Evolutionary conservation across 2,797 vertebrate species (phyloP).

Genomic region (Oreonectes daqikongensis): DNA sequence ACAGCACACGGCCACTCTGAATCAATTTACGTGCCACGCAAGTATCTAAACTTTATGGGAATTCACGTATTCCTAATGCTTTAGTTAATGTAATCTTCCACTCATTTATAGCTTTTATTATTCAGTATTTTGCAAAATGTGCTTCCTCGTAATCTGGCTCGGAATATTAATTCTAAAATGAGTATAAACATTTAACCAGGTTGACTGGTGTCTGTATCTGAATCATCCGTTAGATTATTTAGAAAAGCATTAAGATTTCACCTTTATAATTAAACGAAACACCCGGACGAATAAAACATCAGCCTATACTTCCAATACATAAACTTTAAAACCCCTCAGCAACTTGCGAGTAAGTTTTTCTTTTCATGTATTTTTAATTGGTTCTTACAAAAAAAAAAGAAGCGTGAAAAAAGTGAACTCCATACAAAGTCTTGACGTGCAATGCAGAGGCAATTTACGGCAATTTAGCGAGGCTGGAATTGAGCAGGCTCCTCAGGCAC

Average conservation of each 20-base stretch:
- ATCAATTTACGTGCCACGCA: not conserved
- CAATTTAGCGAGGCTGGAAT: slow-evolving; percentile 69
- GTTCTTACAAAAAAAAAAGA: slow-evolving; percentile 64
- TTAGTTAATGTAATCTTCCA: not conserved
- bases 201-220: not conserved
- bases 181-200: not conserved
- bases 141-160: not conserved
- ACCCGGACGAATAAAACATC: slow-evolving; percentile 72
- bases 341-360: slow-evolving; percentile 59
- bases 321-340: slow-evolving; percentile 61
- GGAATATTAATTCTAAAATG: not conserved
- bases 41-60: not conserved
- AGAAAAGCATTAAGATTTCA: slow-evolving; percentile 22
- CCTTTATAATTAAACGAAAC: slow-evolving; percentile 68
- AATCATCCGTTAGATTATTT: slow-evolving; percentile 15
- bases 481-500: slow-evolving; percentile 68
- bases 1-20: not conserved
- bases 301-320: slow-evolving; percentile 62
- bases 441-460: slow-evolving; percentile 73
- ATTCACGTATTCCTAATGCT: not conserved
- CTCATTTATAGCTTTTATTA: not conserved
- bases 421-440: slow-evolving; percentile 65
- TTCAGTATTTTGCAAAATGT: slow-evolving; percentile 4
- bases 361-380: slow-evolving; percentile 76
- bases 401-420: slow-evolving; percentile 62